Evolutionary conservation across 2,797 vertebrate species (phyloP).

Genomic region (Columba guinea): DNA sequence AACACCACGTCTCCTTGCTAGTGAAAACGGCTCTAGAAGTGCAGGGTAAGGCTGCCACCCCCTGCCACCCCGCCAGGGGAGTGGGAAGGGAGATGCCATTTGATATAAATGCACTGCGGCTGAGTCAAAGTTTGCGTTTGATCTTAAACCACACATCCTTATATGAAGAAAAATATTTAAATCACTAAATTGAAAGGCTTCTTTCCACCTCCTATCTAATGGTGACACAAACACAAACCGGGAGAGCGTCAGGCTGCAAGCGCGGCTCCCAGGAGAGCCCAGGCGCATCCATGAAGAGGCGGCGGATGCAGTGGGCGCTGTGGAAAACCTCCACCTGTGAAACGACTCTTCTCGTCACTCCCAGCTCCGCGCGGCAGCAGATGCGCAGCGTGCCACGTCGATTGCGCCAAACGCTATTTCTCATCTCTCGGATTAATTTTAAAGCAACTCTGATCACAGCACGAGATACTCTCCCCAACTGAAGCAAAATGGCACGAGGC

Average conservation of each 20-base stretch:
- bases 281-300: rapidly evolving
- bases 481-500: neutral
- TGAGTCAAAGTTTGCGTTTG: rapidly evolving
- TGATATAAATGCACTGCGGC: rapidly evolving
- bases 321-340: neutral
- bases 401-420: rapidly evolving
- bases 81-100: rapidly evolving
- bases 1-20: neutral
- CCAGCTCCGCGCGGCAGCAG: rapidly evolving
- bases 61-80: neutral
- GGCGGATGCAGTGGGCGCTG: rapidly evolving
- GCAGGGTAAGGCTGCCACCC: neutral
- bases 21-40: rapidly evolving
- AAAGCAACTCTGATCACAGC: neutral
- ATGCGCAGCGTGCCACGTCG: rapidly evolving
- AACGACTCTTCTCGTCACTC: rapidly evolving
- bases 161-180: neutral
- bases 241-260: neutral
- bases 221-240: neutral
- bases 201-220: neutral
- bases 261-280: rapidly evolving
- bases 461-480: rapidly evolving
- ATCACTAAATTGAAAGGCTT: rapidly evolving
- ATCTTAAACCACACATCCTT: rapidly evolving
- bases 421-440: neutral